Conservation (phyloP, 2,888 invertebrate genomes). For the Drosophila diplacantha region DNA sequence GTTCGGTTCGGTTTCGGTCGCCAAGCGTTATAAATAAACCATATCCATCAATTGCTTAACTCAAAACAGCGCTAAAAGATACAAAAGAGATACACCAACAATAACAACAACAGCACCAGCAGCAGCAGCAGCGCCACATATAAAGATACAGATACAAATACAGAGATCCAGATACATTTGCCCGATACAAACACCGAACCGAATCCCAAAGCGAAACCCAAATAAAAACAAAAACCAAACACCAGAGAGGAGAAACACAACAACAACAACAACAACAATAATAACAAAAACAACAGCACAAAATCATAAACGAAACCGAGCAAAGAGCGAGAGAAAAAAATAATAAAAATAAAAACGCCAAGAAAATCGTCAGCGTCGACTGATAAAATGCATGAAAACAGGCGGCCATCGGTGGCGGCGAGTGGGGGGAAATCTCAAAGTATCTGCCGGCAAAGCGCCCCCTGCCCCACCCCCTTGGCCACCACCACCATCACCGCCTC, state of each 20-base stretch:
- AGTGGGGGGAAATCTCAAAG: conserved; percentile 60
- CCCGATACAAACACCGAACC: conserved; percentile 37
- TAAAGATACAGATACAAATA: conserved; percentile 54
- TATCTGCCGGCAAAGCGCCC: conserved; percentile 57
- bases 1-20: conserved; percentile 63
- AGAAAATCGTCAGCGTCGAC: conserved; percentile 65
- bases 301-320: conserved; percentile 40
- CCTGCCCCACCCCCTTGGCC: conserved; percentile 3
- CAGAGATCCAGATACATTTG: conserved; percentile 52
- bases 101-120: conserved; percentile 6
- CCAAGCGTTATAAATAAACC: conserved; percentile 76
- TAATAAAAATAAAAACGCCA: conserved; percentile 57
- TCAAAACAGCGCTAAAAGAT: conserved; percentile 74
- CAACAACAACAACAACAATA: conserved; percentile 54
- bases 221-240: conserved; percentile 58
- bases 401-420: conserved; percentile 12
- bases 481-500: conserved; percentile 6
- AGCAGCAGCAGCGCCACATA: conserved; percentile 38
- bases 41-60: conserved; percentile 77
- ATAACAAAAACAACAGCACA: conserved; percentile 45
- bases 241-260: conserved; percentile 41
- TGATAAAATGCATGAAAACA: conserved; percentile 72
- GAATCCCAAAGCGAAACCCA: conserved; percentile 53
- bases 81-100: conserved; percentile 63
- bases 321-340: conserved; percentile 36